A percentile compares a stretch with the other conserved stretches of the same genome.
Conservation (phyloP, 2,113 vertebrate genomes). For the Epinephelus moara region DNA sequence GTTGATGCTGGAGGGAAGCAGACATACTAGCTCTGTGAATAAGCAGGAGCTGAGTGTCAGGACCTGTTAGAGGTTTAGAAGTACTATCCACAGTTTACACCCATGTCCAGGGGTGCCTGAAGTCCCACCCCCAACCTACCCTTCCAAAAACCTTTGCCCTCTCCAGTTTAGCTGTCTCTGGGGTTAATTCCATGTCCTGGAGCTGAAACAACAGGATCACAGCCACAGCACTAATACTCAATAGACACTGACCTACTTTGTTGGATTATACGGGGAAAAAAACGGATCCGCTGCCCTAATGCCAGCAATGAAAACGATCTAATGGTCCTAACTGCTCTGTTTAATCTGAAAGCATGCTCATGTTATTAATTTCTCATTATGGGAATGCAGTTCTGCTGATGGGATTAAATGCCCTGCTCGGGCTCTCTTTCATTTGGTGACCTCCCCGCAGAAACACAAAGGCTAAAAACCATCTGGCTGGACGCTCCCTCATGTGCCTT, state of each 20-base stretch:
- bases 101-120: conserved; percentile 67
- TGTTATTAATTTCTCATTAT: conserved; percentile 88
- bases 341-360: conserved; percentile 86
- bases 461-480: conserved; percentile 76
- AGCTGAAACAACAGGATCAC: conserved; percentile 88
- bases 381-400: conserved; percentile 84
- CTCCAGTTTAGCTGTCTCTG: conserved; percentile 78
- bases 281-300: conserved; percentile 84
- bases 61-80: conserved; percentile 70
- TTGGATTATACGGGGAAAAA: conserved; percentile 79
- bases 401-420: conserved; percentile 80
- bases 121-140: conserved; percentile 64
- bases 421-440: conserved; percentile 73
- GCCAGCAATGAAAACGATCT: conserved; percentile 87
- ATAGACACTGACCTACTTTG: conserved; percentile 88
- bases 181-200: conserved; percentile 86
- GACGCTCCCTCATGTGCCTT: conserved; percentile 55
- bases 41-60: conserved; percentile 69
- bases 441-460: conserved; percentile 71
- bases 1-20: conserved; percentile 49
- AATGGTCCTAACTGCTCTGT: conserved; percentile 85
- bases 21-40: conserved; percentile 51
- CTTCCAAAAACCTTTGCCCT: conserved; percentile 83
- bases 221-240: conserved; percentile 85
- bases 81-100: conserved; percentile 65